Evolutionary conservation across 2,113 vertebrate species (phyloP), one percentile per base, ranked within the genome.

Genomic region (Phylloscopus trochilus): DNA sequence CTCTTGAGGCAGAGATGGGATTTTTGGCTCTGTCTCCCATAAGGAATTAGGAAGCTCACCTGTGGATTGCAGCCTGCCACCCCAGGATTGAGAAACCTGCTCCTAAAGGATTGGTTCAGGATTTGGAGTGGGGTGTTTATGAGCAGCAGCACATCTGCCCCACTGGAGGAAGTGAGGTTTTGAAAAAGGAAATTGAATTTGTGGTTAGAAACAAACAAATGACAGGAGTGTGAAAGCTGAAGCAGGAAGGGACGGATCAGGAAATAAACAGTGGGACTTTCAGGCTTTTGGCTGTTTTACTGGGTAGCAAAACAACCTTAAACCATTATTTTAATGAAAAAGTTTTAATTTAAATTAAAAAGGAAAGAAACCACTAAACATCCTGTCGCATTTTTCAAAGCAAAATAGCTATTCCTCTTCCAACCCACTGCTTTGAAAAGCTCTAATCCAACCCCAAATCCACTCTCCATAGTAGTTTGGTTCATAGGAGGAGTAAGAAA

Each of bases 1-100:
- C 41, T 16, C 37, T 14, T 3, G 43, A 74, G 55, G 63, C 62
- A 87, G 37, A 58, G 63, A 24, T 7, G 28, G 70, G 47, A 83
- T 47, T 62, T 77, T 33, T 62, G 86, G 31, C 79, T 80, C 23
- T 0, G 0, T 53, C 11, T 33, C 58, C 41, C 39, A 19, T 0
- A 9, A 9, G 66, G 73, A 74, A 55, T 55, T 10, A 46, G 39
- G 69, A 5, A 77, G 28, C 24, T 37, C 10, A 27, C 6, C 59
- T 31, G 19, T 5, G 1, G 15, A 59, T 6, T 76, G 44, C 69
- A 96, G 39, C 60, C 73, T 85, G 13, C 11, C 13, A 10, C 16
- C 58, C 52, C 37, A 15, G 46, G 9, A 56, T 13, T 68, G 74
- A 37, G 73, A 82, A 87, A 89, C 6, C 67, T 51, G 7, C 55